Evolutionary conservation across 2,113 vertebrate genomes (phyloP).

Genomic region (Chascanopsetta lugubris): DNA sequence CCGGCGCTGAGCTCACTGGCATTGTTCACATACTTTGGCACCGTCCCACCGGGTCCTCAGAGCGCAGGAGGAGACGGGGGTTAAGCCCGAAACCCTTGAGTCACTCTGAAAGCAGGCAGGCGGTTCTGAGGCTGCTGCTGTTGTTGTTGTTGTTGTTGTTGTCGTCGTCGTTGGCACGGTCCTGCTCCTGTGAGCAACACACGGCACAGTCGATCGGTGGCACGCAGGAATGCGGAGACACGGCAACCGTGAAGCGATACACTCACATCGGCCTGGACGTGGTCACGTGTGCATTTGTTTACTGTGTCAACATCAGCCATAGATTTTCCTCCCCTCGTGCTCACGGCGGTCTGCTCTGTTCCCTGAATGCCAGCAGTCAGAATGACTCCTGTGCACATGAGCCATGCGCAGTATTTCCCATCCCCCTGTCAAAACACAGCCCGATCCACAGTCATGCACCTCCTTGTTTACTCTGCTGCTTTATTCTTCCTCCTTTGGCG

Average conservation of each 20-base stretch:
- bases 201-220: too few species aligned
- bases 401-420: slow-evolving; percentile 62
- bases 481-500: slow-evolving; percentile 35
- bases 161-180: slow-evolving; percentile 22
- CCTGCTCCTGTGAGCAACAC: slow-evolving; percentile 11
- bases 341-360: neutral
- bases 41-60: slow-evolving; percentile 3
- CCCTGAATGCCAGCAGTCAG: slow-evolving; percentile 58
- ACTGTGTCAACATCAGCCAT: slow-evolving; percentile 39
- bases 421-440: slow-evolving; percentile 62
- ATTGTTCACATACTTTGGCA: slow-evolving; percentile 58
- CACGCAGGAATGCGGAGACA: slow-evolving; percentile 13
- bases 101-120: slow-evolving; percentile 30
- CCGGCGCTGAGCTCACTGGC: slow-evolving; percentile 24
- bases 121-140: slow-evolving; percentile 9
- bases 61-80: slow-evolving; percentile 33
- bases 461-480: slow-evolving; percentile 55
- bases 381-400: slow-evolving; percentile 61
- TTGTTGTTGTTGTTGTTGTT: slow-evolving; percentile 16
- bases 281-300: slow-evolving; percentile 38
- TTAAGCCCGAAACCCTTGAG: slow-evolving; percentile 34
- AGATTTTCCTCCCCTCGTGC: slow-evolving; percentile 4
- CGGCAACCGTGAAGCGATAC: neutral
- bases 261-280: neutral
- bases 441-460: slow-evolving; percentile 34